Percentiles rank a stretch among this genome's conserved stretches.
These are phyloP conservation scores for Eumacrocentrus americanus DNA, from an alignment of 2,888 invertebrate genomes.

Conservation along the genomic window DNA sequence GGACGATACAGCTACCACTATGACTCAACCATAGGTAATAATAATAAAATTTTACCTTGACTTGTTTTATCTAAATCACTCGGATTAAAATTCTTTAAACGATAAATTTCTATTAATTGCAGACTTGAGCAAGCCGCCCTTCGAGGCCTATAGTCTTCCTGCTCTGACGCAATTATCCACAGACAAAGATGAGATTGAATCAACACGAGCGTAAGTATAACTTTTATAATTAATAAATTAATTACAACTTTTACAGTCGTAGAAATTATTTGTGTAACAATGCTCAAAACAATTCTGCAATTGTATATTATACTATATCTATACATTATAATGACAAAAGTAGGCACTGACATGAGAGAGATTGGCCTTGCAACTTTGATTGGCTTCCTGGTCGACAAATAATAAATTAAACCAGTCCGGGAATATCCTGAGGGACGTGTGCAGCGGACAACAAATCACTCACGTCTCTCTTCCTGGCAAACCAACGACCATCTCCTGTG, in stretches of 20 bases:
- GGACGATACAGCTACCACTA: conserved; percentile 53
- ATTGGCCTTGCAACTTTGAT: conserved; percentile 20
- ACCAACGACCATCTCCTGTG: neutral
- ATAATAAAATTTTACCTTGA: too few species aligned
- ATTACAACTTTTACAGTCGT: neutral
- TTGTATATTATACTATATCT: too few species aligned
- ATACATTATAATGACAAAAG: neutral
- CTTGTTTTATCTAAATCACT: too few species aligned
- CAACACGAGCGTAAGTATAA: conserved; percentile 42
- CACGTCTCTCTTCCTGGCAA: conserved; percentile 12
- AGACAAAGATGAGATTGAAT: conserved; percentile 42
- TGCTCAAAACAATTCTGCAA: too few species aligned
- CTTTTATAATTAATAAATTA: neutral
- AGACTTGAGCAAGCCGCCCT: conserved; percentile 52
- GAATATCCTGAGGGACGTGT: conserved; percentile 8
- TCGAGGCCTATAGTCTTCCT: conserved; percentile 52
- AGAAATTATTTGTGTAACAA: neutral
- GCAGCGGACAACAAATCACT: conserved; percentile 22
- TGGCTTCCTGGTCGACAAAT: conserved; percentile 4
- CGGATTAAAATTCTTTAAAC: too few species aligned
- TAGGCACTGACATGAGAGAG: neutral
- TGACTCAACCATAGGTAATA: conserved; percentile 51
- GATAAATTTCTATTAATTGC: conserved; percentile 27
- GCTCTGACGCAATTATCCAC: conserved; percentile 43
- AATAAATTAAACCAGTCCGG: conserved; percentile 18